phyloP scores from a whole-genome alignment of 2,888 invertebrate species.

The Laspeyria flexula region DNA sequence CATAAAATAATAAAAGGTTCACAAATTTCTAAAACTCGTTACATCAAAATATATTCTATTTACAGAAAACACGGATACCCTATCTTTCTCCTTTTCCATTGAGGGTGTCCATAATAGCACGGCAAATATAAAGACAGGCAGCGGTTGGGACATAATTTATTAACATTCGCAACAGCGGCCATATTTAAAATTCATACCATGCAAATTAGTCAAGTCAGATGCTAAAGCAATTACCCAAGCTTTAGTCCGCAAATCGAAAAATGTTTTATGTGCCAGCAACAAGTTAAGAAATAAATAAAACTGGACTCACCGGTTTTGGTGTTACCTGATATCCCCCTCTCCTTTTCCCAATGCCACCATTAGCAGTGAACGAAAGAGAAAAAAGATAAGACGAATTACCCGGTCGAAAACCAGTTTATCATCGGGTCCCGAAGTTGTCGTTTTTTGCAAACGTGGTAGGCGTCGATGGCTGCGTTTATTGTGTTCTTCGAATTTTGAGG shows the following conservation, averaged over 20 bases:
- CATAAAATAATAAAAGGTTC: too few relatives aligned
- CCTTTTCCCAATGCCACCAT: constrained; percentile 37
- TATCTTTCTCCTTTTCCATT: constrained; percentile 16
- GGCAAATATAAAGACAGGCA: constrained; percentile 58
- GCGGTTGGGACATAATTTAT: constrained; percentile 56
- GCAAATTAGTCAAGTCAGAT: constrained; percentile 70
- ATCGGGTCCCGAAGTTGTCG: constrained; percentile 61
- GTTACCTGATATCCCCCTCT: constrained; percentile 41
- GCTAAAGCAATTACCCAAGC: constrained; percentile 67
- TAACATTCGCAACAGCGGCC: constrained; percentile 48
- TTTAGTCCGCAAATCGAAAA: constrained; percentile 71
- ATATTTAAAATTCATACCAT: constrained; percentile 71
- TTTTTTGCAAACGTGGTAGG: constrained; percentile 72
- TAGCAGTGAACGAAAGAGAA: constrained; percentile 46
- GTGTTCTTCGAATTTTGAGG: constrained; percentile 68
- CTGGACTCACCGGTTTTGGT: constrained; percentile 66
- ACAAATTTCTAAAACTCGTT: too few relatives aligned
- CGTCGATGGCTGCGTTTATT: constrained; percentile 74
- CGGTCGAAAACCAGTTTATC: constrained; percentile 81
- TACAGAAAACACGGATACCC: constrained; percentile 9
- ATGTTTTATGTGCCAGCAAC: constrained; percentile 74
- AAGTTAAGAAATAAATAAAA: constrained; percentile 85
- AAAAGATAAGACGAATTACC: constrained; percentile 65
- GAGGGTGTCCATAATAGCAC: constrained; percentile 31
- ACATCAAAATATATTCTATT: too few relatives aligned